Evolutionary conservation across 53 echinoderm and acorn worm genomes (phyloP), one percentile per base, ranked within the genome.

Genomic region (Antedon mediterranea): DNA sequence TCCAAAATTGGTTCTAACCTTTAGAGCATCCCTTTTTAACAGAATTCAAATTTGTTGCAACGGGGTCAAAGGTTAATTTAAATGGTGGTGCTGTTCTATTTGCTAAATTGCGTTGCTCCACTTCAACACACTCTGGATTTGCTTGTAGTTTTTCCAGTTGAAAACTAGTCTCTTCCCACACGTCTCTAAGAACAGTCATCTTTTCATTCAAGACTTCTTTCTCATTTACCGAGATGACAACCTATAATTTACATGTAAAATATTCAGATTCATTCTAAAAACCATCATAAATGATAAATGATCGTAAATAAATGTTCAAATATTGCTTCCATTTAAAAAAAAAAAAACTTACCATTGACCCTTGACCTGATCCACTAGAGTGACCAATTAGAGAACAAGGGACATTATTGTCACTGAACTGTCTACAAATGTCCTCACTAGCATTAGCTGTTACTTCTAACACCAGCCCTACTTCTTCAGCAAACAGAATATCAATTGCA

Each of bases 101-200:
- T 28, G 89, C 79, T 4, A 95, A 80, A 71, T 79, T 75, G 9
- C 34, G 74, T 28, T 84, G 86, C 73, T 95, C 97, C 80, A 87
- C 84, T 7, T 79, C 89, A 7, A 95, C 97, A 82, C 97, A 88
- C 4, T 84, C 76, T 15, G 92, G 97, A 72, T 92, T 90, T 74
- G 97, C 89, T 78, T 95, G 97, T 20, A 85, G 84, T 5, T 80
- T 81, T 74, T 95, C 97, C 31, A 95, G 78, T 42, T 84, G 89
- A 79, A 89, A 92, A 42, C 97, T 95, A 9, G 97, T 95, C 44
- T 89, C 92, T 33, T 95, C 97, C 97, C 97, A 95, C 7, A 86
- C 78, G 57, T 92, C 97, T 74, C 97, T 79, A 41, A 95, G 82
- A 30, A 43, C 29, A 0, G 75, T 34, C 97, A 92, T 95, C 34